phyloP scores from a whole-genome alignment of 1,140 invertebrate genomes.

The Bombus waltoni region DNA sequence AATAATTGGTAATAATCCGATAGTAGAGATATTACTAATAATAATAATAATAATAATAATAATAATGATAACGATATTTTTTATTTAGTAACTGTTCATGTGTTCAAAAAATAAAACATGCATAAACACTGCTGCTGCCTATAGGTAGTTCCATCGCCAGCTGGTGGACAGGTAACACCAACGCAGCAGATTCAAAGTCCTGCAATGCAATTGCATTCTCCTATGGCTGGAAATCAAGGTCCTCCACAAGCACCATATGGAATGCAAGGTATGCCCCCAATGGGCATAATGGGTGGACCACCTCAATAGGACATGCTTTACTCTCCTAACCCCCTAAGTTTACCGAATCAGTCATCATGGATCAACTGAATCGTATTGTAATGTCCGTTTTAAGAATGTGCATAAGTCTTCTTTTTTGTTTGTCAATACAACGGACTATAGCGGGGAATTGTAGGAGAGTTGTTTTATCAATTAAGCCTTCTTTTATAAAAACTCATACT shows the following conservation, averaged over 20 bases:
- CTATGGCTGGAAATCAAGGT: constrained; percentile 78
- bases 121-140: not conserved
- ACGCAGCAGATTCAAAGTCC: constrained; percentile 84
- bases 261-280: constrained; percentile 77
- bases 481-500: not conserved
- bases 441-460: constrained; percentile 70
- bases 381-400: constrained; percentile 7
- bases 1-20: too few relatives aligned
- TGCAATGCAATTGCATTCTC: constrained; percentile 82
- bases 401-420: not conserved
- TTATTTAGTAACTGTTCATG: not conserved
- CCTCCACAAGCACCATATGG: constrained; percentile 78
- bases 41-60: too few relatives aligned
- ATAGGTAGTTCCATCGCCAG: constrained; percentile 80
- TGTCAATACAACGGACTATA: constrained; percentile 27
- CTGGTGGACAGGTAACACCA: constrained; percentile 80
- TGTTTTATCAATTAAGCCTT: not conserved
- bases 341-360: constrained; percentile 71
- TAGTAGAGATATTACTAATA: too few relatives aligned
- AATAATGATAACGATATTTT: not conserved
- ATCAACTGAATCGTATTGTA: constrained; percentile 70
- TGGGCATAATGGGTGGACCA: constrained; percentile 84
- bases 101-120: not conserved
- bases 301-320: constrained; percentile 80
- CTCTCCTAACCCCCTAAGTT: constrained; percentile 72